Conservation (phyloP, 2,888 invertebrate genomes). For the Panzeria rudis region DNA sequence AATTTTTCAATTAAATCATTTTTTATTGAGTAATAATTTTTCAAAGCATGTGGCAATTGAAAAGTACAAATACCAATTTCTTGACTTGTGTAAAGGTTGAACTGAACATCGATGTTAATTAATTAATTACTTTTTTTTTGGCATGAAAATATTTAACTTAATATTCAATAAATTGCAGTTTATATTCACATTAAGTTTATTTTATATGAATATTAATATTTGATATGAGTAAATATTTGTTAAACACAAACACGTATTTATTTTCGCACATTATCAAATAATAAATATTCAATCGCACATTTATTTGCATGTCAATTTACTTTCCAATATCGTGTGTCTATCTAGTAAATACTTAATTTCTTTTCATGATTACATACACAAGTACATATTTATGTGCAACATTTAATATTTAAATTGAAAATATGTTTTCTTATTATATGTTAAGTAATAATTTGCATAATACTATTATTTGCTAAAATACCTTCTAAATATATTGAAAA, state of each 20-base stretch:
- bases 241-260: slow-evolving; percentile 21
- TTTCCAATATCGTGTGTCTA: not conserved
- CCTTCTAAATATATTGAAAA: slow-evolving; percentile 25
- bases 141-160: not conserved
- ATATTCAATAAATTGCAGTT: not conserved
- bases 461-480: slow-evolving; percentile 26
- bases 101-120: no score
- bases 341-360: no score
- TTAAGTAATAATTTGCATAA: slow-evolving; percentile 42
- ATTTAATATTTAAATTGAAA: slow-evolving; percentile 67
- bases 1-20: no score
- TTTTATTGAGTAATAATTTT: no score
- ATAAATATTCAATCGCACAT: slow-evolving; percentile 37
- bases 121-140: not conserved
- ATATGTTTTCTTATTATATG: slow-evolving; percentile 29
- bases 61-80: no score
- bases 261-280: slow-evolving; percentile 18
- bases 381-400: not conserved
- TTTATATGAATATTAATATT: not conserved
- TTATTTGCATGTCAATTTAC: slow-evolving; percentile 8
- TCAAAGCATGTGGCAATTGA: no score
- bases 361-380: not conserved
- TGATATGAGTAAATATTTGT: slow-evolving; percentile 16
- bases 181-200: not conserved
- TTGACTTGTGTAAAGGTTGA: no score